phyloP scores from a whole-genome alignment of 2,113 vertebrate genomes.

The Podocnemis expansa region DNA sequence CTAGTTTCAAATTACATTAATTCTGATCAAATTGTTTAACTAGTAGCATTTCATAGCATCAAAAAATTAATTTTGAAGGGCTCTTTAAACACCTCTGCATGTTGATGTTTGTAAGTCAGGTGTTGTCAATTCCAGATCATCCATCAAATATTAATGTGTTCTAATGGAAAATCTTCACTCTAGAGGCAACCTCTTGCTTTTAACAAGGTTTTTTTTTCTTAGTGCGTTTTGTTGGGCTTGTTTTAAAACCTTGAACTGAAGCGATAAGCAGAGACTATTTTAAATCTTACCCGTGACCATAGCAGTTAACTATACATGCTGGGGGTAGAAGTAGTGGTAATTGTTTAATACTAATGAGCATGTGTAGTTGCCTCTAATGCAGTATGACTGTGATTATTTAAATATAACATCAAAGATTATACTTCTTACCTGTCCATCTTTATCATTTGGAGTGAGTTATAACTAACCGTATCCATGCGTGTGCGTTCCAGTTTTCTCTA shows the following conservation, averaged over 20 bases:
- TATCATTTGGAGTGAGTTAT: neutral
- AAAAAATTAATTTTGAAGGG: constrained; percentile 18
- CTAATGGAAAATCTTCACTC: constrained; percentile 80
- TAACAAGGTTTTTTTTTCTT: constrained; percentile 55
- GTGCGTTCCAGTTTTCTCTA: neutral
- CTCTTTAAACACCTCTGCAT: constrained; percentile 54
- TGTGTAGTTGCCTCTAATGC: neutral
- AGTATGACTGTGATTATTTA: neutral
- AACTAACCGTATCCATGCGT: neutral
- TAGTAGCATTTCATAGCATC: constrained; percentile 11
- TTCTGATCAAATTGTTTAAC: constrained; percentile 19
- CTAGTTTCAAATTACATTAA: constrained; percentile 8
- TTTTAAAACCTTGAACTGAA: constrained; percentile 29
- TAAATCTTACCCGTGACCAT: neutral
- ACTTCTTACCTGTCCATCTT: neutral
- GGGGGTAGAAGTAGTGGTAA: neutral
- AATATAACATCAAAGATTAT: neutral
- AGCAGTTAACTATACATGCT: neutral
- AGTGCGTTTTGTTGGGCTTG: constrained; percentile 58
- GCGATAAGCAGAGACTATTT: constrained; percentile 40
- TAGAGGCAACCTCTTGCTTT: constrained; percentile 71
- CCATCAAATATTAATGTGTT: constrained; percentile 82
- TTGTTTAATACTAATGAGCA: neutral
- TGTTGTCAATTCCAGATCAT: constrained; percentile 57
- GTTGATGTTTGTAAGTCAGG: constrained; percentile 67